These are phyloP conservation scores for Pollenia angustigena DNA, from an alignment of 2,888 invertebrate species.

Conservation along the genomic window DNA sequence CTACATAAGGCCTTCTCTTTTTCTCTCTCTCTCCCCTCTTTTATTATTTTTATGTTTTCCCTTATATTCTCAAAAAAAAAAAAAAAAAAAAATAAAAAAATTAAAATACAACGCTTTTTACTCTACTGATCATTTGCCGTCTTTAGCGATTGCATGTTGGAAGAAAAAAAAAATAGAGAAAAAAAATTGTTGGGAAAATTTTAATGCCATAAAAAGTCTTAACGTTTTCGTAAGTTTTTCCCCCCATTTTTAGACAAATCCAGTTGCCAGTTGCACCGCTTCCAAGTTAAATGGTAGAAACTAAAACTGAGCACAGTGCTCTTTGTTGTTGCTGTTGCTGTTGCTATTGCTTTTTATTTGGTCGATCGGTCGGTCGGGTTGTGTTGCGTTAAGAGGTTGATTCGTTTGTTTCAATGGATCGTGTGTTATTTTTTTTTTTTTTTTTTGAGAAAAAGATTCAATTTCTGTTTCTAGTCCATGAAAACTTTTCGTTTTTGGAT, in stretches of 20 bases:
- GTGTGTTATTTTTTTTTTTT: constrained; percentile 46
- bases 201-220: constrained; percentile 70
- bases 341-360: not conserved
- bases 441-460: constrained; percentile 27
- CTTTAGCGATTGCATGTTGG: constrained; percentile 6
- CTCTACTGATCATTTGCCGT: not conserved
- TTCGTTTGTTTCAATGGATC: constrained; percentile 50
- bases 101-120: not conserved
- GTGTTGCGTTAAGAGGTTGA: constrained; percentile 16
- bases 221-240: constrained; percentile 64
- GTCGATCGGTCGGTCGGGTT: constrained; percentile 23
- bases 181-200: constrained; percentile 69
- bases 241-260: constrained; percentile 73
- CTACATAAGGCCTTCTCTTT: too few relatives aligned
- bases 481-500: constrained; percentile 61
- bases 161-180: constrained; percentile 28
- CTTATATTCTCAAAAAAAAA: constrained; percentile 6
- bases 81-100: not conserved
- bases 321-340: not conserved
- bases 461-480: constrained; percentile 61
- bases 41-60: not conserved
- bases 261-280: constrained; percentile 65
- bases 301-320: constrained; percentile 17
- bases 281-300: constrained; percentile 58
- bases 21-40: not conserved